Evolutionary conservation across 2,113 vertebrate genomes (phyloP).

Genomic region (Brevimyrus niger): DNA sequence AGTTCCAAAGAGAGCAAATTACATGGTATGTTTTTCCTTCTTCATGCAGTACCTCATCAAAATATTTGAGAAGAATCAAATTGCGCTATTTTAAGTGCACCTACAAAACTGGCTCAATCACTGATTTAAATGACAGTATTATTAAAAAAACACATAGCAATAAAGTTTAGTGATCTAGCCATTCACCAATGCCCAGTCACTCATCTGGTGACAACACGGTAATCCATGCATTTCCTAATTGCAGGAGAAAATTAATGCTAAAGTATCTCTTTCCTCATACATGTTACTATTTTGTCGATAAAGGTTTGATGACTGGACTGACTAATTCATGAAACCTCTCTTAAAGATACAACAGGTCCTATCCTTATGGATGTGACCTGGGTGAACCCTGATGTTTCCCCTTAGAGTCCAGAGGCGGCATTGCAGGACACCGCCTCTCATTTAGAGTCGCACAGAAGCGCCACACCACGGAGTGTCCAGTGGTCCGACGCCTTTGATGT

Average conservation of each 20-base stretch:
- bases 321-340: neutral
- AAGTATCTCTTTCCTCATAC: neutral
- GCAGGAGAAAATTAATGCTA: neutral
- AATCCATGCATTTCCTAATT: neutral
- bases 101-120: neutral
- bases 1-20: neutral
- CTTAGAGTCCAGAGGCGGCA: neutral
- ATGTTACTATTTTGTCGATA: neutral
- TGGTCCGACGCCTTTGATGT: conserved; percentile 59
- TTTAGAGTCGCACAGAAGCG: conserved; percentile 69
- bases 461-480: conserved; percentile 70
- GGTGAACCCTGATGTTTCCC: neutral
- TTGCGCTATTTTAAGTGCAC: neutral
- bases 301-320: neutral
- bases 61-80: neutral
- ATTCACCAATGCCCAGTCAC: neutral
- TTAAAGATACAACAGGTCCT: neutral
- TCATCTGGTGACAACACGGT: neutral
- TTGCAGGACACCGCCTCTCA: conserved; percentile 33
- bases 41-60: neutral
- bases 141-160: neutral
- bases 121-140: neutral
- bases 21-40: neutral
- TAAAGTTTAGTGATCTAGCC: neutral
- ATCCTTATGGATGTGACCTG: neutral